These are phyloP conservation scores for Drosophila eohydei DNA, from an alignment of 2,888 invertebrate species.

Conservation along the genomic window DNA sequence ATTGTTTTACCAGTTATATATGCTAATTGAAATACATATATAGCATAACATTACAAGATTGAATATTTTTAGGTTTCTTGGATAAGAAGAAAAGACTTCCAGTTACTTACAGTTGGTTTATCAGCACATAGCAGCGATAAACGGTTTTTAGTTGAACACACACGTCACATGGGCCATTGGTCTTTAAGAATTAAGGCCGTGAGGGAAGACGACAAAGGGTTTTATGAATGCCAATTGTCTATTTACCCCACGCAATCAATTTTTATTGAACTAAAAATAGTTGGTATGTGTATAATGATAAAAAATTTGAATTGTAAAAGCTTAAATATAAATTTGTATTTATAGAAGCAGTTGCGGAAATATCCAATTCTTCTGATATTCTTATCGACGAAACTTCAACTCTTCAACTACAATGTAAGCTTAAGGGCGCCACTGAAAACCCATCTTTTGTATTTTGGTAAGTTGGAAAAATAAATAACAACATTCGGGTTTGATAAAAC, in stretches of 20 bases:
- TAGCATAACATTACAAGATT: background rate
- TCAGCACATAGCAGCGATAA: conserved; percentile 88
- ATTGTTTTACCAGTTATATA: background rate
- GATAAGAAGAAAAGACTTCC: conserved; percentile 89
- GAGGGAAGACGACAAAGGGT: conserved; percentile 84
- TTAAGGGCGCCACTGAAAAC: conserved; percentile 85
- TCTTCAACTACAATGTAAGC: conserved; percentile 84
- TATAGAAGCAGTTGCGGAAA: conserved; percentile 85
- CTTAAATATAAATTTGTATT: conserved; percentile 5
- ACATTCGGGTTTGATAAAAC: no score
- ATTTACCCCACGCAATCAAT: conserved; percentile 89
- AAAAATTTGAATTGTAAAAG: background rate
- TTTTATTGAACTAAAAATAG: conserved; percentile 88
- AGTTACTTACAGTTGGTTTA: conserved; percentile 88
- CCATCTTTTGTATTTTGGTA: conserved; percentile 85
- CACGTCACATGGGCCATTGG: conserved; percentile 87
- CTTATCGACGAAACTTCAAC: conserved; percentile 85
- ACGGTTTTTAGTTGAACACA: conserved; percentile 88
- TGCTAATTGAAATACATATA: no score
- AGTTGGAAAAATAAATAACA: conserved; percentile 25
- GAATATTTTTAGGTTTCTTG: conserved; percentile 86
- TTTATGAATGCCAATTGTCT: conserved; percentile 89
- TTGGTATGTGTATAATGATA: conserved; percentile 85
- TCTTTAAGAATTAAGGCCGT: conserved; percentile 85
- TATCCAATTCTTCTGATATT: conserved; percentile 84